These are phyloP conservation scores for Epistrophella euchroma DNA, from an alignment of 2,888 invertebrate species.

Conservation along the genomic window DNA sequence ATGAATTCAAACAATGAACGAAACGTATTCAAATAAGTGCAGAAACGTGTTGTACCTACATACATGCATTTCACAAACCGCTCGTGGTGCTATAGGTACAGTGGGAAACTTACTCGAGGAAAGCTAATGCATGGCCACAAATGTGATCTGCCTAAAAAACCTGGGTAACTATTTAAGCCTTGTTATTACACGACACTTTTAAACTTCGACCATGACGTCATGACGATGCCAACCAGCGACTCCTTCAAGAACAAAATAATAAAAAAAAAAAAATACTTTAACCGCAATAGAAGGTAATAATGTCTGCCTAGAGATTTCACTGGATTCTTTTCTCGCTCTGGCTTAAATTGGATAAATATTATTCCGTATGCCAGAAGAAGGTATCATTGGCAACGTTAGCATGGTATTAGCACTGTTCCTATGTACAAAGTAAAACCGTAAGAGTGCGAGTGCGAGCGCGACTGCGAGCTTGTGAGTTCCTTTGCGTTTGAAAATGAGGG, in stretches of 20 bases:
- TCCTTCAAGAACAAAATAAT: conserved; percentile 24
- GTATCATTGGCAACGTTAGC: conserved; percentile 36
- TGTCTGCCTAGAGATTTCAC: conserved; percentile 59
- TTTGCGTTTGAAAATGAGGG: background rate
- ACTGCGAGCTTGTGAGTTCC: background rate
- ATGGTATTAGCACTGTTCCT: conserved; percentile 46
- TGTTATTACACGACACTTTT: background rate
- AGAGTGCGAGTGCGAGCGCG: background rate
- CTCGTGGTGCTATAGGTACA: conserved; percentile 7
- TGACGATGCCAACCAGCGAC: background rate
- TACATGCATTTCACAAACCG: conserved; percentile 14
- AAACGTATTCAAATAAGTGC: conserved; percentile 61
- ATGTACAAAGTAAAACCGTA: background rate
- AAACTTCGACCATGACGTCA: conserved; percentile 32
- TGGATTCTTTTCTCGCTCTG: conserved; percentile 21
- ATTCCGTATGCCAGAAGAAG: conserved; percentile 54
- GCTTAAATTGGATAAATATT: conserved; percentile 68
- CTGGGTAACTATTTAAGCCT: conserved; percentile 29
- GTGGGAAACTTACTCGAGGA: background rate
- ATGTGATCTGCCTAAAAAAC: conserved; percentile 6
- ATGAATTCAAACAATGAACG: conserved; percentile 36
- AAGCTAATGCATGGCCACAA: conserved; percentile 25
- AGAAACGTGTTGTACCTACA: conserved; percentile 56
- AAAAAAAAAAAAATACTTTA: conserved; percentile 17
- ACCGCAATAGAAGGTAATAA: conserved; percentile 40